Evolutionary conservation across 2,888 invertebrate species (phyloP).

Genomic region (Ferdinandea cuprea): DNA sequence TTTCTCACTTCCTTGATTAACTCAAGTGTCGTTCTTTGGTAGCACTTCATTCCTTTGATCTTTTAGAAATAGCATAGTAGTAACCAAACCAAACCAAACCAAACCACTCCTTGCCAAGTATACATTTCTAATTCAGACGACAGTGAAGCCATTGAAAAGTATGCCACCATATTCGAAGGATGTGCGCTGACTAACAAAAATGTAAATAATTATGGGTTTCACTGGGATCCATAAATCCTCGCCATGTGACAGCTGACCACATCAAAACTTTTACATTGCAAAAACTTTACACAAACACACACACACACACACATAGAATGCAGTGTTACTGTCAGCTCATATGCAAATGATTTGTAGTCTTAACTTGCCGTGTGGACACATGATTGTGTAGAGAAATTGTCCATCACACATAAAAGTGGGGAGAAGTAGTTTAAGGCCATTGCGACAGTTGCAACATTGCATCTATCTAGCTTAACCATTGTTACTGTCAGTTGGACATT

Average conservation of each 20-base stretch:
- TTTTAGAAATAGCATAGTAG: slow-evolving; percentile 17
- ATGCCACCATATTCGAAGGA: slow-evolving; percentile 23
- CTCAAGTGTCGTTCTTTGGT: slow-evolving; percentile 14
- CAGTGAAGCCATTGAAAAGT: slow-evolving; percentile 24
- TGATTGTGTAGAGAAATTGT: slow-evolving; percentile 39
- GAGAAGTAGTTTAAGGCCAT: slow-evolving; percentile 57
- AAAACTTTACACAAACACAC: slow-evolving; percentile 38
- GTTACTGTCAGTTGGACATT: slow-evolving; percentile 71
- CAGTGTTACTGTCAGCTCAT: slow-evolving; percentile 65
- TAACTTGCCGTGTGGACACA: slow-evolving; percentile 56
- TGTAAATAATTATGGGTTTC: slow-evolving; percentile 67
- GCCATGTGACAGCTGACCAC: slow-evolving; percentile 68
- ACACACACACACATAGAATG: not conserved
- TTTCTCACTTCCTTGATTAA: slow-evolving; percentile 50
- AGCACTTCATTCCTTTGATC: slow-evolving; percentile 48
- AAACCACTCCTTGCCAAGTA: slow-evolving; percentile 8
- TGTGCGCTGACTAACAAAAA: slow-evolving; percentile 41
- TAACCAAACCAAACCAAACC: too few relatives aligned
- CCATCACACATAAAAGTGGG: slow-evolving; percentile 24
- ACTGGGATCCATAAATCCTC: slow-evolving; percentile 63
- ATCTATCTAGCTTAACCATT: slow-evolving; percentile 72
- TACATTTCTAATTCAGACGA: slow-evolving; percentile 20
- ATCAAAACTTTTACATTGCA: slow-evolving; percentile 69
- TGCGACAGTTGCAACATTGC: slow-evolving; percentile 71
- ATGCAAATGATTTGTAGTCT: slow-evolving; percentile 73